phyloP scores from a whole-genome alignment of 1,140 invertebrate species.

The Brachionus koreanus region DNA sequence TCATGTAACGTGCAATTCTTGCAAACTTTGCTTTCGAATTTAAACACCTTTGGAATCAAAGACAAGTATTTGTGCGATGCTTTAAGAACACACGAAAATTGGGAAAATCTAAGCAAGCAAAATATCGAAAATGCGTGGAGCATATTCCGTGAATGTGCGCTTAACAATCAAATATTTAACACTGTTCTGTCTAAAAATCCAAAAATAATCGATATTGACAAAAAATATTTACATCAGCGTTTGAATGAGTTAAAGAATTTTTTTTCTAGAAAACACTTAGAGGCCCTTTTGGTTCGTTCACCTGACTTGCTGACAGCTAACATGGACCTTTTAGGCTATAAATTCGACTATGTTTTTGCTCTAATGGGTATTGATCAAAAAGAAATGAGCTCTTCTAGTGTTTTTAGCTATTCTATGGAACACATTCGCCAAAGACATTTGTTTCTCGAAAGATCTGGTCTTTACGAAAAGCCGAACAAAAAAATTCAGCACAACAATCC shows the following conservation, averaged over 20 bases:
- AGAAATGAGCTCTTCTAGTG: conserved; percentile 49
- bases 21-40: background rate
- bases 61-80: conserved; percentile 6
- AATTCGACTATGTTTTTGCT: conserved; percentile 50
- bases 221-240: background rate
- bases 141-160: background rate
- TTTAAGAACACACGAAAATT: background rate
- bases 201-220: conserved; percentile 3
- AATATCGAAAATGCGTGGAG: background rate
- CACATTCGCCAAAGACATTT: conserved; percentile 49
- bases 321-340: conserved; percentile 47
- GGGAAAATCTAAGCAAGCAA: background rate
- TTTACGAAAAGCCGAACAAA: conserved; percentile 48
- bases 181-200: background rate
- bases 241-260: conserved; percentile 30
- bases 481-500: conserved; percentile 47
- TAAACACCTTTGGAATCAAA: background rate
- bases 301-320: conserved; percentile 49
- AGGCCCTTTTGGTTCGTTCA: background rate
- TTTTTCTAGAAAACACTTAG: conserved; percentile 10
- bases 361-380: conserved; percentile 50
- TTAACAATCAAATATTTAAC: background rate
- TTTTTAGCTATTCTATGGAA: conserved; percentile 49
- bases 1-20: background rate
- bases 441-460: conserved; percentile 49